Evolutionary conservation across 2,888 invertebrate genomes (phyloP).

Genomic region (Ornithoptera alexandrae): DNA sequence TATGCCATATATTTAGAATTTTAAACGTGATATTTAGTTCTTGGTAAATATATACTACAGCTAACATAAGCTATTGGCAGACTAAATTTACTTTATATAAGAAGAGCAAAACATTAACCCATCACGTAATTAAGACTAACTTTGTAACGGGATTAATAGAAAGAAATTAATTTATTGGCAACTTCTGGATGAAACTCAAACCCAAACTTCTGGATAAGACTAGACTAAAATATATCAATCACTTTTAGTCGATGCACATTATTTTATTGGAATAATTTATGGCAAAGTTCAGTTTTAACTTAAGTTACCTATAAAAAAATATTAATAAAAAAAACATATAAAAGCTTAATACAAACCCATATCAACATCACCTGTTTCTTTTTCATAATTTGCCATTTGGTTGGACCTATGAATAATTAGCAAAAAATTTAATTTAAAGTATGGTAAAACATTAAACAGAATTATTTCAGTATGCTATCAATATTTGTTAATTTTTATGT

Average conservation of each 20-base stretch:
- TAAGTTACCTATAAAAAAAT: background rate
- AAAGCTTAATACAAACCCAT: conserved; percentile 45
- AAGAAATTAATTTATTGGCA: too few relatives aligned
- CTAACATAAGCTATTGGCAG: background rate
- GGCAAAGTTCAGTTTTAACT: background rate
- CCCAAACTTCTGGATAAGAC: too few relatives aligned
- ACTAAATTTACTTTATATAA: background rate
- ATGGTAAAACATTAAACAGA: background rate
- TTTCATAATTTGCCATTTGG: conserved; percentile 63
- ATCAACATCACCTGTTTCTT: conserved; percentile 46
- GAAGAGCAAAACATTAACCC: background rate
- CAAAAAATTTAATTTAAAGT: conserved; percentile 3
- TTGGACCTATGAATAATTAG: conserved; percentile 58
- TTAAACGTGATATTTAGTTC: background rate
- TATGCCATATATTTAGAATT: background rate
- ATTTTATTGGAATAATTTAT: too few relatives aligned
- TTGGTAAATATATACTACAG: background rate
- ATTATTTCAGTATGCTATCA: background rate
- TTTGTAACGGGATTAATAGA: too few relatives aligned
- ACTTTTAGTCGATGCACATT: too few relatives aligned
- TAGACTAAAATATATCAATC: too few relatives aligned
- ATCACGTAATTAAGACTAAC: too few relatives aligned
- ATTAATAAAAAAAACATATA: background rate
- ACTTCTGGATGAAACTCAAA: too few relatives aligned
- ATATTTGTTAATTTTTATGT: background rate